Evolutionary conservation across 1,140 invertebrate species (phyloP), one percentile per base, ranked within the genome.

Genomic region (Drosophila grimshawi): DNA sequence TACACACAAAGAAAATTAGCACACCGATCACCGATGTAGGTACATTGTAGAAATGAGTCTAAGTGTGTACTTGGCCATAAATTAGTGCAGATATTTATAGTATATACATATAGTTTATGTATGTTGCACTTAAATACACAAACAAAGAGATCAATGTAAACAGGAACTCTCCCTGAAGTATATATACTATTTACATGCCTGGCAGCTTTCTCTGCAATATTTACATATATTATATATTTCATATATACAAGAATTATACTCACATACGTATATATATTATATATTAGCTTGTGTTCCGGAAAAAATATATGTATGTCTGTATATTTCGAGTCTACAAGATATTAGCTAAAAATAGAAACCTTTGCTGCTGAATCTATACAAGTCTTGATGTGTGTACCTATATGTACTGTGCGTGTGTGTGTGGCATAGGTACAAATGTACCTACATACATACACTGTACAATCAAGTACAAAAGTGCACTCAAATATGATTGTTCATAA

Each of bases 301-400:
- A 49, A 67, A 43, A 43, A 10, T 43, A 43, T 43, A 43, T 43
- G 39, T 43, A 43, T 43, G 10, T 43, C 8, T 7, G 37, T 67
- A 61, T 57, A 63, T 63, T 73, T 73, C 8, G 70, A 59, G 56
- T 55, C 43, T 55, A 53, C 49, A 67, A 72, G 70, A 73, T 73
- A 80, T 82, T 77, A 56, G 57, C 82, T 86, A 86, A 74, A 86
- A 86, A 86, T 86, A 86, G 85, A 79, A 59, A 70, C 35, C 78
- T 86, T 52, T 83, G 82, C 82, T 88, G 60, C 81, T 39, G 8
- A 59, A 59, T 55, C 11, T 48, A 29, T 11, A 48, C 46, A 11
- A 19, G n/a, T 19, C n/a, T 27, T 11, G n/a, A 46, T 27, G n/a
- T 4, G 11, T 11, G 45, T 46, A 48, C 45, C 30, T 29, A 48